Evolutionary conservation across 2,888 invertebrate species (phyloP).

Genomic region (Drosophila kanekoi): DNA sequence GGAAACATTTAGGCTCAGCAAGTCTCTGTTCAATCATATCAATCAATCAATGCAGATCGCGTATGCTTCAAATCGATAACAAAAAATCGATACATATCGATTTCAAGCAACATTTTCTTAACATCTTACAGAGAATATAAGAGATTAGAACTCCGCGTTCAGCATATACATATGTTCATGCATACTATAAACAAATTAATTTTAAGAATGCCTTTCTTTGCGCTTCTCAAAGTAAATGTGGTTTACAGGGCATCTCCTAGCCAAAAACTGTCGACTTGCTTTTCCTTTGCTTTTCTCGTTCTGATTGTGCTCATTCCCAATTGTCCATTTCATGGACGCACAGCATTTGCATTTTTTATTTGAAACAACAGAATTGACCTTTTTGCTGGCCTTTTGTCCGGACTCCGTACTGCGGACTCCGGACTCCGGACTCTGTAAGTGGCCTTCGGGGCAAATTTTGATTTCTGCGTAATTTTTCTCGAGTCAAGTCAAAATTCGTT

Average conservation of each 20-base stretch:
- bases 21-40: too few species aligned
- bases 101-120: too few species aligned
- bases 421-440: conserved; percentile 54
- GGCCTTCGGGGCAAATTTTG: conserved; percentile 76
- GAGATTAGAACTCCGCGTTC: too few species aligned
- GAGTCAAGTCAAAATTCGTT: conserved; percentile 59
- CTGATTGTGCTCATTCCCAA: conserved; percentile 57
- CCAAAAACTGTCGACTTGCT: neutral
- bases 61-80: too few species aligned
- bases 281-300: conserved; percentile 19
- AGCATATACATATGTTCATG: too few species aligned
- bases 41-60: too few species aligned
- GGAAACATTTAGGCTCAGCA: too few species aligned
- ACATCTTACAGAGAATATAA: too few species aligned
- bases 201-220: too few species aligned
- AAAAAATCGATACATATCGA: too few species aligned
- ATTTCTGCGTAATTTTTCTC: conserved; percentile 72
- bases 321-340: conserved; percentile 71
- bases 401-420: conserved; percentile 20
- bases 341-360: conserved; percentile 74
- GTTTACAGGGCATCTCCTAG: neutral
- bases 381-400: conserved; percentile 27
- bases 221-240: too few species aligned
- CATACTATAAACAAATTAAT: neutral
- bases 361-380: conserved; percentile 36